Percentiles rank a stretch among this genome's conserved stretches.
Evolutionary conservation across 2,888 invertebrate genomes (phyloP).

Genomic region (Erebia ligea): DNA sequence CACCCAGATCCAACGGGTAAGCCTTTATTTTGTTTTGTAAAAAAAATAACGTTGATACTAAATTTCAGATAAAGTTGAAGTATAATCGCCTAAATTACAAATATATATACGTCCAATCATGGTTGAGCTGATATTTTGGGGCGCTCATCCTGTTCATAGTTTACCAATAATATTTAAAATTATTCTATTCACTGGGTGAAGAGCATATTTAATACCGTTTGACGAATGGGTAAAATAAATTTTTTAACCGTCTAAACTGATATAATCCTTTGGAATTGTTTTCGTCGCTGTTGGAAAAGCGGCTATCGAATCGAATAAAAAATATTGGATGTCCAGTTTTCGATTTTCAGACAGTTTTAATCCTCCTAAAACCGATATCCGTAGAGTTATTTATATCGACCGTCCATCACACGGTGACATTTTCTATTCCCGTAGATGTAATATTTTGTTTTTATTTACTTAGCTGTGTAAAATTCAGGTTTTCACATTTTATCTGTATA

Average conservation of each 20-base stretch:
- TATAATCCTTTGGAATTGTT: slow-evolving; percentile 6
- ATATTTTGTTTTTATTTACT: background rate
- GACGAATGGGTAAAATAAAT: background rate
- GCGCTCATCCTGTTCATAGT: too few species aligned
- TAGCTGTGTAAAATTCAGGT: background rate
- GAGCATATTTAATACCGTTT: background rate
- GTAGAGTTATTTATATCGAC: background rate
- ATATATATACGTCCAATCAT: too few species aligned
- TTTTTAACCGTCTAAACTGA: background rate
- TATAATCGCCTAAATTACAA: too few species aligned
- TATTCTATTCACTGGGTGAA: background rate
- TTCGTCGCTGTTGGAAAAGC: background rate
- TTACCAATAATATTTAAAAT: background rate
- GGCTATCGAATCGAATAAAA: slow-evolving; percentile 13
- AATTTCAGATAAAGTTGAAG: too few species aligned
- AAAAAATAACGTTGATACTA: too few species aligned
- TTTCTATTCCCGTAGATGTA: slow-evolving; percentile 14
- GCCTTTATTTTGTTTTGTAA: too few species aligned
- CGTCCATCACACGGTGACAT: slow-evolving; percentile 16
- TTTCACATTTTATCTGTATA: background rate
- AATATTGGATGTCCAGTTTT: slow-evolving; percentile 1
- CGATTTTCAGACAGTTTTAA: background rate
- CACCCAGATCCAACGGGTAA: too few species aligned
- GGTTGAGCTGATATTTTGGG: too few species aligned
- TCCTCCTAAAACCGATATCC: background rate